Conservation (phyloP, 2,797 vertebrate genomes). For the Hypotaenidia okinawae region DNA sequence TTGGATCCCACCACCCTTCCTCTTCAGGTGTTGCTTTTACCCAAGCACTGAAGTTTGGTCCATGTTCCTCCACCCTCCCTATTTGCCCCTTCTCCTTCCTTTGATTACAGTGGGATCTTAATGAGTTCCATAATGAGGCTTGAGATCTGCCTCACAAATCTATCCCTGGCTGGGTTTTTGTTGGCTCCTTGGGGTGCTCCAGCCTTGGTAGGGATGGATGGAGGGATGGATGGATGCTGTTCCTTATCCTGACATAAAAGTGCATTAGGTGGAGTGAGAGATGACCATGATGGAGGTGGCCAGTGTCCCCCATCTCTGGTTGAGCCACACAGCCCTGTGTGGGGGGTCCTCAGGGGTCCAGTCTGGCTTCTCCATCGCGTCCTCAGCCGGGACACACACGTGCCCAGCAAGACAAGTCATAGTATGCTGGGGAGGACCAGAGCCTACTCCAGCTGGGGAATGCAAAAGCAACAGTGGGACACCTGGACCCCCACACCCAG, state of each 20-base stretch:
- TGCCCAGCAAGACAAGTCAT: rapidly evolving
- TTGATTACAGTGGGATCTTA: not conserved
- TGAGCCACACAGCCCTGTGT: not conserved
- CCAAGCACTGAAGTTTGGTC: not conserved
- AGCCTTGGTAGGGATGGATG: not conserved
- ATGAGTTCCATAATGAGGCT: not conserved
- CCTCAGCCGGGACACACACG: rapidly evolving
- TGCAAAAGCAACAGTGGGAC: not conserved
- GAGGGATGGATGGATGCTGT: too few species aligned
- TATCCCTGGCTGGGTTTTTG: not conserved
- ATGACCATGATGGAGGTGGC: not conserved
- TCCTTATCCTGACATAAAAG: not conserved
- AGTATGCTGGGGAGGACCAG: not conserved
- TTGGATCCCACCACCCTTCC: not conserved
- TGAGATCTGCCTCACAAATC: rapidly evolving
- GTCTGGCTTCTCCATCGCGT: rapidly evolving
- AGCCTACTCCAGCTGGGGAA: not conserved
- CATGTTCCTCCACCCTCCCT: not conserved
- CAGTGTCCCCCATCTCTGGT: not conserved
- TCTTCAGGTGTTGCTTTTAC: not conserved
- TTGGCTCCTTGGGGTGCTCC: not conserved
- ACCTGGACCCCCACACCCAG: rapidly evolving
- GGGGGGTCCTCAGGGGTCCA: not conserved
- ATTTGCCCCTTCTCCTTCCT: not conserved
- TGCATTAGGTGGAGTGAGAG: not conserved